Conservation (phyloP, 2,888 invertebrate species). For the Embidobia sp. region DNA sequence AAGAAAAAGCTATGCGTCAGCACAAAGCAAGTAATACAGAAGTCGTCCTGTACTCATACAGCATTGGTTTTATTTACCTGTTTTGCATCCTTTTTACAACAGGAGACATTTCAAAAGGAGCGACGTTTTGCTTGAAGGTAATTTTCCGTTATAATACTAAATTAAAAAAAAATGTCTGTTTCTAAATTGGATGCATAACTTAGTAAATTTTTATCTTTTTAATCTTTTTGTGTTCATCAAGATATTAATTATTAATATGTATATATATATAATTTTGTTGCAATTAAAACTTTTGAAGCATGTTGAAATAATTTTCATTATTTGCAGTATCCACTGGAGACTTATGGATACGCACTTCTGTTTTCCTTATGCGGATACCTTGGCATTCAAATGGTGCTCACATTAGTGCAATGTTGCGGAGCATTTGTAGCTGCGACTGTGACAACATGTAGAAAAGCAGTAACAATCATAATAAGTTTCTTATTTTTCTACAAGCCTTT, state of each 20-base stretch:
- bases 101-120: constrained; percentile 89
- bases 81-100: constrained; percentile 87
- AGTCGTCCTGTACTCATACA: constrained; percentile 96
- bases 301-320: background rate
- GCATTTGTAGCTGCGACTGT: constrained; percentile 97
- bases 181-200: too few relatives aligned
- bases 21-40: constrained; percentile 93
- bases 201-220: too few relatives aligned
- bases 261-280: too few relatives aligned
- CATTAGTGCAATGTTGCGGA: constrained; percentile 93
- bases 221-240: too few relatives aligned
- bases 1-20: constrained; percentile 96
- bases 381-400: constrained; percentile 96
- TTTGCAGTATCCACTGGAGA: constrained; percentile 87
- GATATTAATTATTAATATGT: too few relatives aligned
- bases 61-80: constrained; percentile 92
- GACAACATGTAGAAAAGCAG: constrained; percentile 93
- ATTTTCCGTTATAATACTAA: constrained; percentile 67
- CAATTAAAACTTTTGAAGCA: too few relatives aligned
- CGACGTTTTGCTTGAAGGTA: constrained; percentile 90
- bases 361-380: constrained; percentile 95
- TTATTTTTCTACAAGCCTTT: constrained; percentile 97
- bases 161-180: too few relatives aligned
- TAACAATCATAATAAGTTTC: constrained; percentile 96
- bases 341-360: constrained; percentile 92